Conservation (phyloP, 1,140 invertebrate species). For the Whitmania pigra region DNA sequence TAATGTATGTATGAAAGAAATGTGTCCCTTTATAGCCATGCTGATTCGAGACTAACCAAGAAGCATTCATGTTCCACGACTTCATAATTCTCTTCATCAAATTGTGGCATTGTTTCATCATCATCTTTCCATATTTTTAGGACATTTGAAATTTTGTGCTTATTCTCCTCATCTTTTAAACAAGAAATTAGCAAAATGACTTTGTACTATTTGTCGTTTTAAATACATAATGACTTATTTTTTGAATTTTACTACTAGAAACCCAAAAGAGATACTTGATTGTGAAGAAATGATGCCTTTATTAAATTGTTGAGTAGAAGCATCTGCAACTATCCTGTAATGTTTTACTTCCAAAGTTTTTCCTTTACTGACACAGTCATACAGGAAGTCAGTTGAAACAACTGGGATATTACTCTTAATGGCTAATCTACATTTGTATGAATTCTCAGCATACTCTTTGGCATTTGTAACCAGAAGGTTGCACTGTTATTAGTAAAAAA, state of each 20-base stretch:
- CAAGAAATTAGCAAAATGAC: neutral
- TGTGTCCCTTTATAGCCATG: neutral
- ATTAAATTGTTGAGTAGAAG: constrained; percentile 31
- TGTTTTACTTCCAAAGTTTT: constrained; percentile 26
- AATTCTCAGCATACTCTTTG: constrained; percentile 29
- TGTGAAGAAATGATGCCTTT: constrained; percentile 33
- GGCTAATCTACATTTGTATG: constrained; percentile 34
- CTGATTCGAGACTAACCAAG: constrained; percentile 24
- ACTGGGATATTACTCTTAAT: constrained; percentile 33
- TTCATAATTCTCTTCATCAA: constrained; percentile 23
- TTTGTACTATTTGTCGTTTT: neutral
- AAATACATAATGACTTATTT: neutral
- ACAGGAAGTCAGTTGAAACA: constrained; percentile 32
- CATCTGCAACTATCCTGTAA: constrained; percentile 29
- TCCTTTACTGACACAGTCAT: constrained; percentile 28
- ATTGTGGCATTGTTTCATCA: constrained; percentile 30
- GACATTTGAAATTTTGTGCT: neutral
- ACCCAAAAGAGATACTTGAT: neutral
- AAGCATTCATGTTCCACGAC: constrained; percentile 32
- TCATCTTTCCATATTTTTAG: constrained; percentile 30
- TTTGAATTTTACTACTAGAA: neutral
- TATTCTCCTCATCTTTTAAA: neutral
- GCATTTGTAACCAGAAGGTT: constrained; percentile 29
- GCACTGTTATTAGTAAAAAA: constrained; percentile 13
- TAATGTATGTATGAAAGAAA: too few species aligned